Evolutionary conservation across 2,888 invertebrate species (phyloP).

Genomic region (Euspilapteryx auroguttella): DNA sequence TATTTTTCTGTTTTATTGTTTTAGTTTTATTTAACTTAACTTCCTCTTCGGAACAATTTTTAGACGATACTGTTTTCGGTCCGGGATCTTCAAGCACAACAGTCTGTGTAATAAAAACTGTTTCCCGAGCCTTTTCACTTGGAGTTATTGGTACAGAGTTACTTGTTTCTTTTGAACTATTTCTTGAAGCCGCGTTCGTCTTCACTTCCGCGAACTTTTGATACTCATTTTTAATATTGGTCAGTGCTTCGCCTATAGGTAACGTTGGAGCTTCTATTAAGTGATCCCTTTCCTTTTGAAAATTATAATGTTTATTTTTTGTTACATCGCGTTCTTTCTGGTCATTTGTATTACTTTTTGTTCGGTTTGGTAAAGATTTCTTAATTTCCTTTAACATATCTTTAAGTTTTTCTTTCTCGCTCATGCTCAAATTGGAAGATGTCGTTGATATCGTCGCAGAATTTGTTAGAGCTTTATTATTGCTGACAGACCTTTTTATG

Average conservation of each 20-base stretch:
- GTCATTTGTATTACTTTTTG: constrained; percentile 31
- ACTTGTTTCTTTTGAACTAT: too few relatives aligned
- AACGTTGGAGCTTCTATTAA: constrained; percentile 33
- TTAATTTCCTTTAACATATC: constrained; percentile 79
- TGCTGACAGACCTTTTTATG: background rate
- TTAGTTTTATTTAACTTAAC: constrained; percentile 5
- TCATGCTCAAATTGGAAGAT: too few relatives aligned
- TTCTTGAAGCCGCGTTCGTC: too few relatives aligned
- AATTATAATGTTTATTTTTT: too few relatives aligned
- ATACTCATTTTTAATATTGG: too few relatives aligned
- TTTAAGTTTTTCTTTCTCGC: constrained; percentile 64
- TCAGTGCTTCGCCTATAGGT: constrained; percentile 29
- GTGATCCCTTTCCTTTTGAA: too few relatives aligned
- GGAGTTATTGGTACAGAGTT: too few relatives aligned
- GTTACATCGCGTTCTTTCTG: too few relatives aligned
- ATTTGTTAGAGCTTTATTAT: background rate
- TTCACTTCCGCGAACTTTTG: too few relatives aligned
- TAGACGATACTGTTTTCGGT: constrained; percentile 9
- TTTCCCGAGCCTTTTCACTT: too few relatives aligned
- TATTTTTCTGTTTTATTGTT: constrained; percentile 6
- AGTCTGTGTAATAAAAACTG: constrained; percentile 15
- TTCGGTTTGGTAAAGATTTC: constrained; percentile 68
- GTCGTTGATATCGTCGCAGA: background rate
- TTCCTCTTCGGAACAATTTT: too few relatives aligned
- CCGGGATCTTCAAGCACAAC: constrained; percentile 14